A percentile compares a stretch with the other conserved stretches of the same genome.
phyloP scores from a whole-genome alignment of 2,797 vertebrate genomes.

The Neosilurus hyrtlii region DNA sequence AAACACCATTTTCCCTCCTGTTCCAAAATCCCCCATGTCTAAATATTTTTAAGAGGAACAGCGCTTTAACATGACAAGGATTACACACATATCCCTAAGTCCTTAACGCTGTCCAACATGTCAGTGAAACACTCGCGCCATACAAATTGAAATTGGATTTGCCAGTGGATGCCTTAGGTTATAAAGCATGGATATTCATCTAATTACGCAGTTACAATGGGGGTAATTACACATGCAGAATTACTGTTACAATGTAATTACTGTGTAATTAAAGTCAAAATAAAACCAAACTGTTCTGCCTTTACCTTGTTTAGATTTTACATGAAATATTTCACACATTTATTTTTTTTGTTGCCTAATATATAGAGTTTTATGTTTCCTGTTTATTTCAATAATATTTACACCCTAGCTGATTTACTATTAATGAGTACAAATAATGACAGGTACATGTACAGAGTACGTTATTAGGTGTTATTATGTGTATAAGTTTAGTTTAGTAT shows the following conservation, averaged over 20 bases:
- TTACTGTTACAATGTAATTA: conserved; percentile 80
- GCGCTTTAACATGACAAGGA: conserved; percentile 73
- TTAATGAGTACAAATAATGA: not conserved
- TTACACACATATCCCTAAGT: conserved; percentile 76
- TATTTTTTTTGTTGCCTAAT: not conserved
- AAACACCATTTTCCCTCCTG: not conserved
- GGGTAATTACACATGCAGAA: conserved; percentile 78
- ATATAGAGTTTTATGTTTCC: not conserved
- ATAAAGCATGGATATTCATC: conserved; percentile 82
- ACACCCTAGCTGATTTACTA: not conserved
- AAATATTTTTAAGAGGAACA: conserved; percentile 66
- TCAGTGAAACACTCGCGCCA: conserved; percentile 72
- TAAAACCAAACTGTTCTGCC: conserved; percentile 64
- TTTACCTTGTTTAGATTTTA: conserved; percentile 46
- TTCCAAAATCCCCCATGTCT: conserved; percentile 56
- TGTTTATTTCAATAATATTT: not conserved
- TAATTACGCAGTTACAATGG: conserved; percentile 78
- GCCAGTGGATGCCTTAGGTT: conserved; percentile 79
- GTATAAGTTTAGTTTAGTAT: not conserved
- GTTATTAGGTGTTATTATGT: not conserved
- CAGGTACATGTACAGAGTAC: not conserved
- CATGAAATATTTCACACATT: not conserved
- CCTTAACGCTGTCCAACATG: conserved; percentile 75
- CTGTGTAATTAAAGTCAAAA: conserved; percentile 77
- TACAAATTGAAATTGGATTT: conserved; percentile 85